Percentiles rank a stretch among this genome's conserved stretches.
Evolutionary conservation across 2,113 vertebrate species (phyloP).

Genomic region (Perca flavescens): DNA sequence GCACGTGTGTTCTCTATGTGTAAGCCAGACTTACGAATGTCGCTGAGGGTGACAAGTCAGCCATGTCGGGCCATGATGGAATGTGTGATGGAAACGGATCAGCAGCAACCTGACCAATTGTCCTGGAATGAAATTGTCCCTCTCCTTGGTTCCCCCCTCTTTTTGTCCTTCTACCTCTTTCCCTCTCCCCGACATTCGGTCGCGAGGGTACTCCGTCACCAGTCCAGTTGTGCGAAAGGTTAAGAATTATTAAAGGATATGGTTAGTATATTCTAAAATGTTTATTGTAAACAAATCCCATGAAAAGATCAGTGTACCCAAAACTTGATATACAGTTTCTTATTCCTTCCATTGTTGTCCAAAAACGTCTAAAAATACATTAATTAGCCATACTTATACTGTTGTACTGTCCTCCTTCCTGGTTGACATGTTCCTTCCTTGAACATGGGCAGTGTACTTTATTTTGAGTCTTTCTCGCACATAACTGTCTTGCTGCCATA

Average conservation of each 20-base stretch:
- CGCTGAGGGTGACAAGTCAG: constrained; percentile 81
- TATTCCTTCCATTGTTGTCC: neutral
- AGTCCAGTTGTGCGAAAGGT: neutral
- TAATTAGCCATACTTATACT: neutral
- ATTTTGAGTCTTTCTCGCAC: too few species aligned
- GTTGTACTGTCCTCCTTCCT: too few species aligned
- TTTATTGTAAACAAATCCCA: neutral
- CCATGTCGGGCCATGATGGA: constrained; percentile 81
- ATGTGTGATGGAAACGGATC: constrained; percentile 82
- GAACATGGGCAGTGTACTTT: neutral
- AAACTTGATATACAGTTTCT: neutral
- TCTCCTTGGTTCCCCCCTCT: constrained; percentile 9
- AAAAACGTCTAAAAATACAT: constrained; percentile 14
- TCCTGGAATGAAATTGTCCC: constrained; percentile 76
- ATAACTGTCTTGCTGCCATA: neutral
- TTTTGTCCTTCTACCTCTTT: constrained; percentile 8
- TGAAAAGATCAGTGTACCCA: neutral
- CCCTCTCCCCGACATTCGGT: constrained; percentile 4
- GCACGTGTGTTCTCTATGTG: constrained; percentile 3
- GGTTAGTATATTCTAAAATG: neutral
- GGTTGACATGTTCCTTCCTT: neutral
- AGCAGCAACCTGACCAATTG: constrained; percentile 75
- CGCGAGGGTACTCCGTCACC: neutral
- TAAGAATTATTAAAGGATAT: neutral
- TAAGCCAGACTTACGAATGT: constrained; percentile 54